These are phyloP conservation scores for Coregonus ussuriensis DNA, from an alignment of 2,797 vertebrate genomes.

Conservation along the genomic window DNA sequence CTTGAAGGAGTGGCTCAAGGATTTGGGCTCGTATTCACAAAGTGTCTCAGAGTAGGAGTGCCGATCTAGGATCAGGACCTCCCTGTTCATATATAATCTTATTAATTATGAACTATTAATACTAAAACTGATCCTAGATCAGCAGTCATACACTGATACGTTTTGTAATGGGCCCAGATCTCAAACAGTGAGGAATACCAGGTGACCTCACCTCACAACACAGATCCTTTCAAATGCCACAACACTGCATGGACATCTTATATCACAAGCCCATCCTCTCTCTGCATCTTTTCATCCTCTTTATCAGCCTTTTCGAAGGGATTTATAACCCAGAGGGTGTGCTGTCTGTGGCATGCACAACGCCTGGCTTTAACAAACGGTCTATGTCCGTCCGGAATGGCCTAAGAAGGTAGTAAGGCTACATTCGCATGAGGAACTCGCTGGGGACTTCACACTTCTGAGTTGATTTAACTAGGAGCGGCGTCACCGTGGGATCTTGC, in stretches of 20 bases:
- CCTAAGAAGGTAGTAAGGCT: slow-evolving; percentile 43
- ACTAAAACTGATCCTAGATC: neutral
- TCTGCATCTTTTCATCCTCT: slow-evolving; percentile 56
- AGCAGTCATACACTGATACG: neutral
- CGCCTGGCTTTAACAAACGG: slow-evolving; percentile 46
- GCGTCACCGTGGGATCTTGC: slow-evolving; percentile 57
- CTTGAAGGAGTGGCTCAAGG: neutral
- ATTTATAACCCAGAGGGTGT: slow-evolving; percentile 53
- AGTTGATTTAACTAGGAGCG: slow-evolving; percentile 63
- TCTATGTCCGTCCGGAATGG: slow-evolving; percentile 56
- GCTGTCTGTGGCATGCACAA: slow-evolving; percentile 30
- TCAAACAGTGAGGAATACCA: neutral
- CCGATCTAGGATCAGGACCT: no score
- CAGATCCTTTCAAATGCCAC: slow-evolving; percentile 25
- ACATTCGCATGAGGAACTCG: slow-evolving; percentile 50
- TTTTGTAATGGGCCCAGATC: neutral
- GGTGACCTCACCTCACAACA: neutral
- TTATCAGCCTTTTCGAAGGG: slow-evolving; percentile 57
- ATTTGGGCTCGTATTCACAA: neutral
- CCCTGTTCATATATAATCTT: no score
- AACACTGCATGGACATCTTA: slow-evolving; percentile 44
- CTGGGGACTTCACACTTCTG: slow-evolving; percentile 61
- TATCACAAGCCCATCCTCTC: slow-evolving; percentile 42
- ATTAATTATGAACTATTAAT: no score
- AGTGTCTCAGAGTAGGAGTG: no score